Evolutionary conservation across 2,888 invertebrate genomes (phyloP), one percentile per base, ranked within the genome.

Genomic region (Epistrophe eligans): DNA sequence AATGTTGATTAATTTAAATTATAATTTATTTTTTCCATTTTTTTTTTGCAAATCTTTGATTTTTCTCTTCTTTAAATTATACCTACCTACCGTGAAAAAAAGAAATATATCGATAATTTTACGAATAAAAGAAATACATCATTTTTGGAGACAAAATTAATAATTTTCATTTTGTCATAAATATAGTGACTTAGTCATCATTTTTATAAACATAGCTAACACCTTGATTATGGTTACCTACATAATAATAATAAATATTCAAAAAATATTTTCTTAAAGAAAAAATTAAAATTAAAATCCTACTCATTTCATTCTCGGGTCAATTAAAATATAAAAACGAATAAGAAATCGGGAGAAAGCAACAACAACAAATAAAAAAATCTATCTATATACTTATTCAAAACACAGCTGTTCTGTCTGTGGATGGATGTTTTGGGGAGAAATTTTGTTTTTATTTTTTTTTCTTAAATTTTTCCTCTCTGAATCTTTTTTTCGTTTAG

Each of bases 371-470:
- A 24, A 38, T 57, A 66, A 24, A 28, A 13, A 13, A 9, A 76
- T 24, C 24, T 52, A 64, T 40, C 19, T 28, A 13, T 35, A 64
- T 40, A 19, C 38, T 58, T 35, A 6, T 50, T 79, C 50, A 73
- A 48, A 81, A 40, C 74, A 73, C 82, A 85, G 82, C 85, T 85
- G 81, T 77, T 66, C 48, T 73, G 57, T 57, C 72, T 62, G 70
- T 70, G 43, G 40, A 72, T 58, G 45, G 40, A 72, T 58, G 45
- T 57, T 40, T 60, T 58, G 58, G 45, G 19, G 19, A 35, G 48
- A 73, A 70, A 67, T 50, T 77, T 48, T 40, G 70, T 60, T 15
- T 40, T 57, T 79, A 66, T 74, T 17, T 50, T 57, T 50, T 43
- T 15, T 45, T 79, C 38, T 17, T 72, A 28, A 17, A 35, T 60